Conservation (phyloP, 2,113 vertebrate genomes). For the Condylura cristata region DNA sequence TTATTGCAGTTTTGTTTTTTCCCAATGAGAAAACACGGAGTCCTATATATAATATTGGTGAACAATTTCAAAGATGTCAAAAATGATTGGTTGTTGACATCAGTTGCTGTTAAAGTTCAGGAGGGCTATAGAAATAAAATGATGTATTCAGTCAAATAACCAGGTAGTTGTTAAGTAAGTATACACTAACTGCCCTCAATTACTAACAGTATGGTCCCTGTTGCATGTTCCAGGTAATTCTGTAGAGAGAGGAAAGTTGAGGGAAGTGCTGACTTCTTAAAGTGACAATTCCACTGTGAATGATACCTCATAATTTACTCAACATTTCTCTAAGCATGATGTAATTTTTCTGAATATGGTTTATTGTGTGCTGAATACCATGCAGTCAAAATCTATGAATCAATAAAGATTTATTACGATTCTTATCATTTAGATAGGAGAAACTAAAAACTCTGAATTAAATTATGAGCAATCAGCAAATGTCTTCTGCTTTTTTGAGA, state of each 20-base stretch:
- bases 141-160: background rate
- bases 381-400: background rate
- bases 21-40: background rate
- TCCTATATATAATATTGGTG: background rate
- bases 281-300: background rate
- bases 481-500: background rate
- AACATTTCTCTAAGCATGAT: background rate
- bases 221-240: background rate
- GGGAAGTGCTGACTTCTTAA: background rate
- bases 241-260: background rate
- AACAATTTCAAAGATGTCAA: conserved; percentile 8
- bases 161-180: background rate
- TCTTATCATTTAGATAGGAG: background rate
- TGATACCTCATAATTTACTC: background rate
- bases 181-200: background rate
- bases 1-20: background rate
- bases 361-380: background rate
- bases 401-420: background rate
- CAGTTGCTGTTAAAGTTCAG: background rate
- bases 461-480: background rate
- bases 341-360: background rate
- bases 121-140: background rate
- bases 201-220: background rate
- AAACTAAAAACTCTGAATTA: background rate
- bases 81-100: background rate